These are phyloP conservation scores for Nyctibius bracteatus DNA, from an alignment of 2,113 vertebrate species.

Conservation along the genomic window DNA sequence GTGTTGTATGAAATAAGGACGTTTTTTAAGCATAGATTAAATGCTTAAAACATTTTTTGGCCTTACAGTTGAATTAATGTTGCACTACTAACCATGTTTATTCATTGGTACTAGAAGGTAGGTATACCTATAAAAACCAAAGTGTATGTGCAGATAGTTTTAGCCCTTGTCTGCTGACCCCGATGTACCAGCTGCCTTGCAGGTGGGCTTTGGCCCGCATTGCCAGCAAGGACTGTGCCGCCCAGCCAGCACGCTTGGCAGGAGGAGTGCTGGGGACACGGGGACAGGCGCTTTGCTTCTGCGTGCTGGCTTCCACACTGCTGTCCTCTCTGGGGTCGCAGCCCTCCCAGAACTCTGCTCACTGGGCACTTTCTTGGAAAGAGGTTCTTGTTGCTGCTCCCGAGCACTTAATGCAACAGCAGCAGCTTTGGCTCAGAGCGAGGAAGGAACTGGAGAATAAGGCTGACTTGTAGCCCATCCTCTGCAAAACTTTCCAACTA, in stretches of 20 bases:
- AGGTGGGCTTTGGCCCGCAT: fast-evolving
- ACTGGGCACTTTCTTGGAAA: neutral
- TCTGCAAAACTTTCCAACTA: neutral
- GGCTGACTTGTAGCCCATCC: neutral
- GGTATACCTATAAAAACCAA: neutral
- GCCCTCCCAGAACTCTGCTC: neutral
- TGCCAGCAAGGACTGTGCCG: fast-evolving
- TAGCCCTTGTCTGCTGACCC: neutral
- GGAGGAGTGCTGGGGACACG: fast-evolving
- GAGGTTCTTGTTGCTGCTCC: neutral
- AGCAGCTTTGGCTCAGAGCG: neutral
- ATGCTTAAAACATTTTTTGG: neutral
- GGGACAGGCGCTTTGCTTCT: neutral
- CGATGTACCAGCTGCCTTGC: neutral
- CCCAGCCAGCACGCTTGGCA: neutral
- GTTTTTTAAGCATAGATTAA: neutral
- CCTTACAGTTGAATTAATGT: neutral
- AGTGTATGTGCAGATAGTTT: neutral
- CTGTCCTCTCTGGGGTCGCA: fast-evolving
- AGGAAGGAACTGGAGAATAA: neutral
- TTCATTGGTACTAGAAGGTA: neutral
- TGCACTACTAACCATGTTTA: neutral
- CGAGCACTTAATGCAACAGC: neutral
- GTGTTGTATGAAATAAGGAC: neutral
- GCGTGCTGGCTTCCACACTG: fast-evolving